These are phyloP conservation scores for Magallana gigas DNA, from an alignment of 1,140 invertebrate genomes.

Conservation along the genomic window DNA sequence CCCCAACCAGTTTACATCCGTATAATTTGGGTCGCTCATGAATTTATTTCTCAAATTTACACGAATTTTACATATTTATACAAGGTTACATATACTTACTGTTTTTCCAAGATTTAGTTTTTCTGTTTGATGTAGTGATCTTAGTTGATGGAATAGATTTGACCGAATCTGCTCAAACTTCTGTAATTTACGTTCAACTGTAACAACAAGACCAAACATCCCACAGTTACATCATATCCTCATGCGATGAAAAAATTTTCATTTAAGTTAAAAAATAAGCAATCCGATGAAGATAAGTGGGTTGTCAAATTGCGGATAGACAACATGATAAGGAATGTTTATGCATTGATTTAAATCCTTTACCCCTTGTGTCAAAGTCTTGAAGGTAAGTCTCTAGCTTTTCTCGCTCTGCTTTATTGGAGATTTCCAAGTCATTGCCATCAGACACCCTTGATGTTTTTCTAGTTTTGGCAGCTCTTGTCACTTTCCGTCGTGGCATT, in stretches of 20 bases:
- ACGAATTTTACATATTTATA: too few relatives aligned
- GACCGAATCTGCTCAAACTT: neutral
- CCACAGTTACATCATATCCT: neutral
- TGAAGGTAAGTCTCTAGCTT: conserved; percentile 47
- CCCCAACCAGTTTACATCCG: too few relatives aligned
- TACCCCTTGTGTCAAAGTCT: conserved; percentile 51
- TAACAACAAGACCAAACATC: neutral
- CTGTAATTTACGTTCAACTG: conserved; percentile 1
- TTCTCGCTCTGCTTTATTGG: conserved; percentile 42
- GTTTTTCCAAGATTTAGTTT: neutral
- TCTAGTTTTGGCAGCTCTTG: conserved; percentile 20
- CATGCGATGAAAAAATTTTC: too few relatives aligned
- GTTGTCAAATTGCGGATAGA: too few relatives aligned
- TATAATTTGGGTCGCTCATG: too few relatives aligned
- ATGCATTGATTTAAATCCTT: neutral
- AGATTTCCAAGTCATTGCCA: conserved; percentile 35
- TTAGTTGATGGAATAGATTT: neutral
- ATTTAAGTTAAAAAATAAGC: too few relatives aligned
- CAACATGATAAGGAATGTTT: too few relatives aligned
- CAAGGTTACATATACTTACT: neutral
- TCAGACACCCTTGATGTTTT: conserved; percentile 47
- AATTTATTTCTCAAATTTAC: too few relatives aligned
- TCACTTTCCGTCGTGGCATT: conserved; percentile 52
- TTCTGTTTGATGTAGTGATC: neutral
- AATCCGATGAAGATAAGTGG: too few relatives aligned